Evolutionary conservation across 2,888 invertebrate genomes (phyloP), one percentile per base, ranked within the genome.

Genomic region (Pocota personata): DNA sequence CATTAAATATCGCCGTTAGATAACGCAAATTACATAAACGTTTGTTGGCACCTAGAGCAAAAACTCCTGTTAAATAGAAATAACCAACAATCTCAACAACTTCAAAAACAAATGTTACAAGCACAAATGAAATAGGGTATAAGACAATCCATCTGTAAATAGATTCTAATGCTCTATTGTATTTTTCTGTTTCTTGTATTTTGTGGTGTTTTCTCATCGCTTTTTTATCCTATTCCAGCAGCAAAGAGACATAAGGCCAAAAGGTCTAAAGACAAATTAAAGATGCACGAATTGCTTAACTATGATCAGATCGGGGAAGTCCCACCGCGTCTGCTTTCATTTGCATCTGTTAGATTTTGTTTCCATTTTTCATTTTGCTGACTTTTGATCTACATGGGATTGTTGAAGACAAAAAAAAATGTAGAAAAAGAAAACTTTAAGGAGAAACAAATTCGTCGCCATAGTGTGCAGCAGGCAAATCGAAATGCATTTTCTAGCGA

Each of bases 211-310:
- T 60, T 57, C 35, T 55, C 30, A 55, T 64, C 24, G 35, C 21
- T 8, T 27, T 35, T 48, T n/a, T 76, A 19, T 35, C 8, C 16
- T 8, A 37, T 57, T 32, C 12, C n/a, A 40, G 5, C 43, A n/a
- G n/a, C 55, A 82, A 78, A 69, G 32, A 62, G 48, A 57, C 62
- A 12, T 58, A 24, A 78, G 64, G 75, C 32, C 79, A 83, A 80
- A 79, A 80, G 79, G 67, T 83, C 67, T 73, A 16, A 24, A 64
- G 7, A 64, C 14, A 64, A 79, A 78, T 73, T 60, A 60, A 72
- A 60, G 58, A 80, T 66, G 32, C 58, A 64, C 50, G 50, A 66
- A 66, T 66, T 72, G 35, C 50, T 64, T 35, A 76, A 76, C 75
- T 21, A 69, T 32, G 52, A 79, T 40, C 66, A 55, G 66, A 62